These are phyloP conservation scores for Bruchidius siliquastri DNA, from an alignment of 2,888 invertebrate genomes.

Conservation along the genomic window DNA sequence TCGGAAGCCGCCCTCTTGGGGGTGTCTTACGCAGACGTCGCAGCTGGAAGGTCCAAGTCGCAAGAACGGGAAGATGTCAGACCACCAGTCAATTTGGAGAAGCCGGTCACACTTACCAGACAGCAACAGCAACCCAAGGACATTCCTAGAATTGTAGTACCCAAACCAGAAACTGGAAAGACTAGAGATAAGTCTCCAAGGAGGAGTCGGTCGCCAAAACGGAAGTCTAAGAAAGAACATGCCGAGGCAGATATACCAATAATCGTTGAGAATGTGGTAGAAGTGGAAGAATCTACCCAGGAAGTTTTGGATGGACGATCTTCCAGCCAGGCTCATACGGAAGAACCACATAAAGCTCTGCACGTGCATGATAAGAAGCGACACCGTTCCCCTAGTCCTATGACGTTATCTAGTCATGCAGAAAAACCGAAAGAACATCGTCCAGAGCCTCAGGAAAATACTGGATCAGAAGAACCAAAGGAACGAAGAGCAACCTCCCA, in stretches of 20 bases:
- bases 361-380: neutral
- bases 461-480: neutral
- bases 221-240: conserved; percentile 35
- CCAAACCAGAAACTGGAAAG: neutral
- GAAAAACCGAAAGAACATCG: neutral
- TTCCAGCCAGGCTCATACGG: neutral
- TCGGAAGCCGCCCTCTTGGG: conserved; percentile 50
- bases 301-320: neutral
- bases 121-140: neutral
- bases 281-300: conserved; percentile 4
- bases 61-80: conserved; percentile 30
- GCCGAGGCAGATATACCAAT: neutral
- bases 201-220: conserved; percentile 53
- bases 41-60: conserved; percentile 55
- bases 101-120: conserved; percentile 13
- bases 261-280: neutral
- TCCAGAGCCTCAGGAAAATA: neutral
- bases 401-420: conserved; percentile 3
- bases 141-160: neutral
- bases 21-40: conserved; percentile 64
- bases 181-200: conserved; percentile 40
- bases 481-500: neutral
- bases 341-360: conserved; percentile 3
- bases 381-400: conserved; percentile 7
- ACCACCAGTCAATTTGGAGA: conserved; percentile 18